A percentile compares a stretch with the other conserved stretches of the same genome.
These are phyloP conservation scores for Callopanchax toddi DNA, from an alignment of 2,113 vertebrate species.

Conservation along the genomic window DNA sequence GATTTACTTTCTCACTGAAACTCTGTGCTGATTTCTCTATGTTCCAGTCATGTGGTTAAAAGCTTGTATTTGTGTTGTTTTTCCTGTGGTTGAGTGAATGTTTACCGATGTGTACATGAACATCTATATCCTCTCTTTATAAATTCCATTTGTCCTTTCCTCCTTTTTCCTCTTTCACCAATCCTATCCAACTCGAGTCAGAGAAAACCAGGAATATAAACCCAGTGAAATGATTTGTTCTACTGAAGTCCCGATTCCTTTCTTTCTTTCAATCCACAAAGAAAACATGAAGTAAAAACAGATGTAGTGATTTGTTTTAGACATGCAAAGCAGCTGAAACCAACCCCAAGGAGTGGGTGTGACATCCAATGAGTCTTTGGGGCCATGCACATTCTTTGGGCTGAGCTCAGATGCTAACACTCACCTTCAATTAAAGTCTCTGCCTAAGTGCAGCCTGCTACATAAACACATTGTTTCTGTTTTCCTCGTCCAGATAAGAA, in stretches of 20 bases:
- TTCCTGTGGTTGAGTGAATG: neutral
- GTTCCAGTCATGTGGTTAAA: too few relatives aligned
- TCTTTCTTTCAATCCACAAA: conserved; percentile 40
- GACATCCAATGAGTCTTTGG: conserved; percentile 53
- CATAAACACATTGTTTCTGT: conserved; percentile 53
- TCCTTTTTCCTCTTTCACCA: conserved; percentile 1
- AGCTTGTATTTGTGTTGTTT: too few relatives aligned
- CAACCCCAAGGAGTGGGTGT: conserved; percentile 57
- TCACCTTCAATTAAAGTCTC: conserved; percentile 68
- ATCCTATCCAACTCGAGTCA: conserved; percentile 18
- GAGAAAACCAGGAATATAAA: conserved; percentile 36
- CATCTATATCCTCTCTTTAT: neutral
- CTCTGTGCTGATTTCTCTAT: too few relatives aligned
- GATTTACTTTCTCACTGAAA: too few relatives aligned
- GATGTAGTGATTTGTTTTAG: conserved; percentile 70
- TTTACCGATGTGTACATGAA: neutral
- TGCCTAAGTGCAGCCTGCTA: conserved; percentile 39
- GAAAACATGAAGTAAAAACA: conserved; percentile 68
- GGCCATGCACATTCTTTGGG: conserved; percentile 56
- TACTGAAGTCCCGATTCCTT: conserved; percentile 40
- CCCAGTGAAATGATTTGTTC: conserved; percentile 45
- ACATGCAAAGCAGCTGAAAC: conserved; percentile 69
- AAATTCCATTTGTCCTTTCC: conserved; percentile 12
- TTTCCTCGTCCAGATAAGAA: conserved; percentile 16
- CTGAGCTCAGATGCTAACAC: conserved; percentile 57